Evolutionary conservation across 2,888 invertebrate species (phyloP).

Genomic region (Eristalis pertinax): DNA sequence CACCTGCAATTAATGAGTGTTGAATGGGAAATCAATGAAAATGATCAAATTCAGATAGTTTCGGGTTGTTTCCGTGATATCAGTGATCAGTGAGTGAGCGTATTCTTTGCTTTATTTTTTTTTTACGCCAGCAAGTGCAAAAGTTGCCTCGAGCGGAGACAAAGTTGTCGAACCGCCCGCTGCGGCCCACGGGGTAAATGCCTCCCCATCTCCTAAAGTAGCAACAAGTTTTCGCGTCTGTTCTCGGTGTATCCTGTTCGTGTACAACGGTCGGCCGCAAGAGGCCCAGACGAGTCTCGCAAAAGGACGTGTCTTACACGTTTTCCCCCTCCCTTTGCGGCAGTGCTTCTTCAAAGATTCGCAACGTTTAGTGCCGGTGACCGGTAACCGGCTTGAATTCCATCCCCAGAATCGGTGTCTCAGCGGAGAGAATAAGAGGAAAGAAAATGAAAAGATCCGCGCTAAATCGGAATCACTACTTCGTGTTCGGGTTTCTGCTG

Average conservation of each 20-base stretch:
- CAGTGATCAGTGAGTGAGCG: not conserved
- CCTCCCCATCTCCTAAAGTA: constrained; percentile 22
- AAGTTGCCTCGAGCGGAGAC: not conserved
- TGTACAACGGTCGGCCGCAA: not conserved
- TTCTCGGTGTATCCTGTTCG: constrained; percentile 24
- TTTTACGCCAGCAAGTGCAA: not conserved
- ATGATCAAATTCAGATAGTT: constrained; percentile 54
- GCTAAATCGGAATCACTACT: constrained; percentile 80
- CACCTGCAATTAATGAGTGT: constrained; percentile 39
- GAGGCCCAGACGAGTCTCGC: constrained; percentile 10
- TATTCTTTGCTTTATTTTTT: not conserved
- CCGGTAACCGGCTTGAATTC: constrained; percentile 40
- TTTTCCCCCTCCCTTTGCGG: not conserved
- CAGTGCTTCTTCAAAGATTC: constrained; percentile 6
- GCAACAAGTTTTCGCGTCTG: constrained; percentile 61
- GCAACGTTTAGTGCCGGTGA: constrained; percentile 33
- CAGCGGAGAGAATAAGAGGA: not conserved
- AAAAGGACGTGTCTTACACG: constrained; percentile 34
- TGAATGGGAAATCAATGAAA: constrained; percentile 41
- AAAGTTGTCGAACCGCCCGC: not conserved
- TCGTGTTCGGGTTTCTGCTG: constrained; percentile 79
- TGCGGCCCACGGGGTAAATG: constrained; percentile 27
- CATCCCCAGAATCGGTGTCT: constrained; percentile 20
- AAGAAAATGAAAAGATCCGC: constrained; percentile 78
- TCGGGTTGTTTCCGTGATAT: not conserved